These are phyloP conservation scores for Sitobion miscanthi DNA, from an alignment of 1,140 invertebrate species.

Conservation along the genomic window DNA sequence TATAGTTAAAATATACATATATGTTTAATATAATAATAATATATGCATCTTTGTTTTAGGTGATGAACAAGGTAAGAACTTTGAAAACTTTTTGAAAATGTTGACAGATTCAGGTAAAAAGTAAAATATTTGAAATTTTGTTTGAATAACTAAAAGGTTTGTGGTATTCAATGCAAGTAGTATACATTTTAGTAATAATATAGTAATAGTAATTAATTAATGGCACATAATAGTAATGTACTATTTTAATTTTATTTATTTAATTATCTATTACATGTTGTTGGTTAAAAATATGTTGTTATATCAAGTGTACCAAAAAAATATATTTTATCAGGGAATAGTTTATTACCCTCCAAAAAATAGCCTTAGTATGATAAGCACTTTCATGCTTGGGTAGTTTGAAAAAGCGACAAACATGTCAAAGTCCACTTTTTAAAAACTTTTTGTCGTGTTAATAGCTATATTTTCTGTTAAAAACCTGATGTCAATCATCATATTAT, in stretches of 20 bases:
- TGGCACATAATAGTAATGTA: too few species aligned
- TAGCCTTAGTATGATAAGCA: too few species aligned
- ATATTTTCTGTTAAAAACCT: background rate
- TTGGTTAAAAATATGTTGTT: background rate
- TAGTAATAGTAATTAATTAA: too few species aligned
- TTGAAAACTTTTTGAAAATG: background rate
- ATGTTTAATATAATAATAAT: constrained; percentile 39
- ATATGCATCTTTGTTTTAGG: constrained; percentile 57
- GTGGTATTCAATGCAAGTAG: background rate
- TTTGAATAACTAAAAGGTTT: background rate
- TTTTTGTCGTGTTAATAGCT: too few species aligned
- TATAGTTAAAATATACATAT: background rate
- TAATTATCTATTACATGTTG: background rate
- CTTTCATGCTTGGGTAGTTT: too few species aligned
- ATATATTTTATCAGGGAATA: too few species aligned
- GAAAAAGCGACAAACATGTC: too few species aligned
- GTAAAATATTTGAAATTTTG: background rate
- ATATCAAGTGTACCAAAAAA: too few species aligned
- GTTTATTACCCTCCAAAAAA: too few species aligned
- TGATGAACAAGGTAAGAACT: constrained; percentile 45
- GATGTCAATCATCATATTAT: background rate
- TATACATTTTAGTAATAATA: background rate
- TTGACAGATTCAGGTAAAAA: background rate
- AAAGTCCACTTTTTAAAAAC: too few species aligned
- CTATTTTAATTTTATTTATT: background rate